Evolutionary conservation across 2,888 invertebrate genomes (phyloP), one percentile per base, ranked within the genome.

Genomic region (Acanthosepion esculentum): DNA sequence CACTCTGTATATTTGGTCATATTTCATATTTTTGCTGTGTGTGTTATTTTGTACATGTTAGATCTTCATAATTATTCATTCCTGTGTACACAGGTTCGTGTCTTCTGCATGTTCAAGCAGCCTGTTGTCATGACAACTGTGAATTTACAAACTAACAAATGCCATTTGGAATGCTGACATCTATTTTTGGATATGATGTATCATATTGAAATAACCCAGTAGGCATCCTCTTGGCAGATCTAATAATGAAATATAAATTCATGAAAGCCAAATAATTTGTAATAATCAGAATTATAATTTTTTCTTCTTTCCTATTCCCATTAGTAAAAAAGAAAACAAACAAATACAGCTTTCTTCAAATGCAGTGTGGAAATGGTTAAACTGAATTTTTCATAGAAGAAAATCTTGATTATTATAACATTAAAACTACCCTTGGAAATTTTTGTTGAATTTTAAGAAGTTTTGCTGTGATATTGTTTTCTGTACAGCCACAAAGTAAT

Each of bases 1-100:
- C 53, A 53, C 20, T 48, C 50, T 93, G 48, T 93, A 93, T 93
- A 93, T 93, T 50, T 48, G 53, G 50, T 93, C 93, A 48, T 93
- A 93, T 53, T 93, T 53, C 50, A n/a, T 92, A 92, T 92, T n/a
- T 78, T 78, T 78, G 78, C 78, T n/a, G n/a, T 78, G n/a, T 78
- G n/a, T 78, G 78, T 78, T 78, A 78, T 78, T 41, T n/a, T 78
- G n/a, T 78, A 78, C n/a, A n/a, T 78, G 78, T n/a, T 78, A 78
- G n/a, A 78, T n/a, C 78, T 78, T 78, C n/a, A n/a, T 78, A 18
- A 78, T 33, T 78, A n/a, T 78, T 78, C n/a, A 15, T 78, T 78
- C 78, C 78, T 78, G 78, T 78, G 78, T 78, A 78, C 78, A 78
- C 78, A 78, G 78, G 78, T 78, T 78, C n/a, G n/a, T n/a, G 15